Evolutionary conservation across 2,113 vertebrate genomes (phyloP), one percentile per base, ranked within the genome.

Genomic region (Clarias macrocephalus): DNA sequence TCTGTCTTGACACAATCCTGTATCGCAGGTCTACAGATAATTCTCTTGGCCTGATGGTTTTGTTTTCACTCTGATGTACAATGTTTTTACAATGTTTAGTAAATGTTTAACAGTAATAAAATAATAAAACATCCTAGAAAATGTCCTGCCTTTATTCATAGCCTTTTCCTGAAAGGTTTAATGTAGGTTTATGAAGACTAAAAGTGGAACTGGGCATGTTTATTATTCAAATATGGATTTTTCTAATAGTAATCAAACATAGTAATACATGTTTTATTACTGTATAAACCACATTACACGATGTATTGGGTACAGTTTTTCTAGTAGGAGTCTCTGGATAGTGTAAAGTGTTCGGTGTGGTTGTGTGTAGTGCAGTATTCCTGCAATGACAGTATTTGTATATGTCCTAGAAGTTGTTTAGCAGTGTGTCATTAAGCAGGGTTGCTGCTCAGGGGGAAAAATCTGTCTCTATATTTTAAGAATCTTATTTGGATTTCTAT

Each of bases 401-500:
- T 59, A 0, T 19, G 28, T 33, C n/a, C 16, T 5, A 12, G 18
- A 59, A 33, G 15, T 21, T 59, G 19, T 4, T 37, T 16, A 9
- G 33, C 16, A 57, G 56, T 80, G 76, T 30, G 28, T 80, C 1
- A 33, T 80, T 57, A 80, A 59, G 37, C 56, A 59, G 56, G 77
- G 77, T 60, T 80, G 23, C 16, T 21, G 18, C 56, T 33, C 77
- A 13, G 28, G 56, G 56, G 77, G 28, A 23, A 33, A 3, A 80
- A 80, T 23, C 30, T 37, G 48, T 54, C 30, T 18, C 42, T 70
- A 12, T 48, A 48, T 52, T 10, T 54, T 54, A 18, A 6, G 37
- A 10, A 60, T 80, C 33, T 12, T 85, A 8, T 25, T 21, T 63
- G 28, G 54, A 85, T 85, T 85, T 63, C 59, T 81, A 23, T 77